Percentiles rank a stretch among this genome's conserved stretches.
These are phyloP conservation scores for Pomacea canaliculata DNA, from an alignment of 2,888 invertebrate species.

Conservation along the genomic window DNA sequence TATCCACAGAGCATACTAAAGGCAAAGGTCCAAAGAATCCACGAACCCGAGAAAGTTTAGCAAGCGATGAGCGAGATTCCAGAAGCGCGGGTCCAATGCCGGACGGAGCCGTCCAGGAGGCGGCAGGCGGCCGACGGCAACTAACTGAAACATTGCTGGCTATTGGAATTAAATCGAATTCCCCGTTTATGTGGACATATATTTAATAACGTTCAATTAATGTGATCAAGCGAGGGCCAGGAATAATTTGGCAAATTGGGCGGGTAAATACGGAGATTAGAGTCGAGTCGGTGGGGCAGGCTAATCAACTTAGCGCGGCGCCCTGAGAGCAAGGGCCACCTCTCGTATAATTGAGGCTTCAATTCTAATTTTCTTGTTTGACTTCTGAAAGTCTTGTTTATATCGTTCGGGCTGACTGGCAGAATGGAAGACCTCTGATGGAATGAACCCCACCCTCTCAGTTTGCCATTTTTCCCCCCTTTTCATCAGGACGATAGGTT, in stretches of 20 bases:
- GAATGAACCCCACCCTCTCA: slow-evolving; percentile 5
- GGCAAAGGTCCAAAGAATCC: no score
- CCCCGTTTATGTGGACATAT: slow-evolving; percentile 36
- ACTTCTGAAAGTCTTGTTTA: slow-evolving; percentile 26
- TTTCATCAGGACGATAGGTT: slow-evolving; percentile 5
- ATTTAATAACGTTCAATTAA: slow-evolving; percentile 41
- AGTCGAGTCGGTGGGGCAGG: slow-evolving; percentile 13
- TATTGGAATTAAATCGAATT: slow-evolving; percentile 37
- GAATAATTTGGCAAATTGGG: slow-evolving; percentile 36
- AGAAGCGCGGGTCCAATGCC: background rate
- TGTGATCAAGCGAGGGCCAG: slow-evolving; percentile 34
- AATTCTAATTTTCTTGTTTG: slow-evolving; percentile 29
- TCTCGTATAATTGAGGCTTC: slow-evolving; percentile 32
- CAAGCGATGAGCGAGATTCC: no score
- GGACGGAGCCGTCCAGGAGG: background rate
- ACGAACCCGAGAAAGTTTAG: no score
- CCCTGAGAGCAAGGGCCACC: slow-evolving; percentile 4
- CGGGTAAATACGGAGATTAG: slow-evolving; percentile 35
- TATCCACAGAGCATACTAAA: no score
- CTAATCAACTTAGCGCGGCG: slow-evolving; percentile 34
- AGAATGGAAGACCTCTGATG: background rate
- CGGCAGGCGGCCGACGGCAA: slow-evolving; percentile 14
- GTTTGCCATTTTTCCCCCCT: background rate
- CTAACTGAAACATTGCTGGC: slow-evolving; percentile 28
- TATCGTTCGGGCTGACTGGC: background rate